Evolutionary conservation across 2,797 vertebrate genomes (phyloP).

Genomic region (Caiman crocodilus): DNA sequence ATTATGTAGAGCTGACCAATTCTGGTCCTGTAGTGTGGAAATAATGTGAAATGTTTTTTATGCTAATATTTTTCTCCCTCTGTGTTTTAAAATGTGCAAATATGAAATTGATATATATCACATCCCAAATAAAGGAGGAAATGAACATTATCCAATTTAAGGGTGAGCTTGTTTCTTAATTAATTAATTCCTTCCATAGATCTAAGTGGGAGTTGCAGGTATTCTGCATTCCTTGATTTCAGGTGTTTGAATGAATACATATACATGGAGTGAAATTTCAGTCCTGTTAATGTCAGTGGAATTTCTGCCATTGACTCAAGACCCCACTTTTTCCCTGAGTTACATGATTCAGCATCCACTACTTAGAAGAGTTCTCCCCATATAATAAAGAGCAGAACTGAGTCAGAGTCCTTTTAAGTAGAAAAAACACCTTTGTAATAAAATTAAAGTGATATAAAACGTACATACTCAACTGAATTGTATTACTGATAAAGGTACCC

Average conservation of each 20-base stretch:
- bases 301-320: not conserved
- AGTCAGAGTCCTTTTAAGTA: not conserved
- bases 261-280: not conserved
- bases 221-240: not conserved
- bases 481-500: not conserved
- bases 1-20: conserved; percentile 33
- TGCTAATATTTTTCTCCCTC: not conserved
- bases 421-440: not conserved
- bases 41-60: not conserved
- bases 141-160: not conserved
- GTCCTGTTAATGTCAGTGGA: not conserved
- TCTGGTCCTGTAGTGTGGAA: not conserved
- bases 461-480: not conserved
- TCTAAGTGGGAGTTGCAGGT: not conserved
- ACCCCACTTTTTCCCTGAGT: not conserved
- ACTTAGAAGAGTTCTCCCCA: not conserved
- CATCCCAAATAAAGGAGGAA: not conserved
- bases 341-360: not conserved
- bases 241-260: not conserved
- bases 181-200: not conserved
- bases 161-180: not conserved
- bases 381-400: not conserved
- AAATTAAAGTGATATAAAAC: not conserved
- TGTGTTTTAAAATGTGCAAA: not conserved
- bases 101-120: not conserved